Evolutionary conservation across 2,888 invertebrate species (phyloP).

Genomic region (Rhogogaster chlorosoma): DNA sequence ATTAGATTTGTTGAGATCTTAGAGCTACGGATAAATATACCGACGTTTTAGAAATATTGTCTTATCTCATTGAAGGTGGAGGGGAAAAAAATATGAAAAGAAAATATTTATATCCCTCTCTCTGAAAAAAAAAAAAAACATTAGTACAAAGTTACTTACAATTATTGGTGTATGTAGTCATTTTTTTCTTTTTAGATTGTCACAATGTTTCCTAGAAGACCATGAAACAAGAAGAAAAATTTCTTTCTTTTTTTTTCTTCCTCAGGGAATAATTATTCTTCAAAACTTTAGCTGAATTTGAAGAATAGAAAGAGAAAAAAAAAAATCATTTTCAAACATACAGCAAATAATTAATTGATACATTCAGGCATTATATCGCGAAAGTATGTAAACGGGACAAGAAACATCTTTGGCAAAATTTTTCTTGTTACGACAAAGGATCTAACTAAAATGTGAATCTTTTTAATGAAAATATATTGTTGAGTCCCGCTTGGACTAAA

Average conservation of each 20-base stretch:
- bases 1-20: conserved; percentile 42
- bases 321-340: background rate
- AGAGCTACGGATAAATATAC: background rate
- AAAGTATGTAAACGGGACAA: background rate
- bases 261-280: background rate
- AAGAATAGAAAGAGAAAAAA: no score
- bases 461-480: conserved; percentile 5
- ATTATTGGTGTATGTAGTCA: conserved; percentile 55
- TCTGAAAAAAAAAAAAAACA: conserved; percentile 43
- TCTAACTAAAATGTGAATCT: background rate
- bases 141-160: conserved; percentile 66
- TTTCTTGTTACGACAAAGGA: background rate
- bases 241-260: background rate
- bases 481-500: background rate
- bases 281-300: background rate
- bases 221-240: no score
- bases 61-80: conserved; percentile 28
- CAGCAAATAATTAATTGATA: background rate
- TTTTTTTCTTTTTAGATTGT: conserved; percentile 30
- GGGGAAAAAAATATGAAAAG: conserved; percentile 40
- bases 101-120: conserved; percentile 48
- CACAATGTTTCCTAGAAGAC: background rate
- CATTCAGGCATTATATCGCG: background rate
- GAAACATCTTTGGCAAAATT: background rate
- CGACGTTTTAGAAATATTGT: conserved; percentile 10